Evolutionary conservation across 1,140 invertebrate species (phyloP).

Genomic region (Chironomus tepperi): DNA sequence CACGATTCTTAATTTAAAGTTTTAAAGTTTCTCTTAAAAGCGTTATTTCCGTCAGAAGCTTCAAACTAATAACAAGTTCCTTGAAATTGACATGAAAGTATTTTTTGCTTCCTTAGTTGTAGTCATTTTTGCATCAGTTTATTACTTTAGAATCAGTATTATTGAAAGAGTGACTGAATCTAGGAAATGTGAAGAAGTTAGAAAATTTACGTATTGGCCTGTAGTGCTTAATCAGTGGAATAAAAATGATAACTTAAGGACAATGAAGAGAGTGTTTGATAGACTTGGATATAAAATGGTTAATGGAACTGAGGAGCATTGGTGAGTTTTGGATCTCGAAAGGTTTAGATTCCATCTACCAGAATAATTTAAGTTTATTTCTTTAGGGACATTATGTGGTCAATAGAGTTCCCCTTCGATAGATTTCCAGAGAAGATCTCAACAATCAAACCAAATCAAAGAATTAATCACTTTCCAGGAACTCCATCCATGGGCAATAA

Average conservation of each 20-base stretch:
- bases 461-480: constrained; percentile 86
- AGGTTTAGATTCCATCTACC: too few relatives aligned
- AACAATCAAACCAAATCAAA: constrained; percentile 58
- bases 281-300: constrained; percentile 56
- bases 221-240: not conserved
- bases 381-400: constrained; percentile 63
- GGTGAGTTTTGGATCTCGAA: constrained; percentile 43
- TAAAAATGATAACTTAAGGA: constrained; percentile 48
- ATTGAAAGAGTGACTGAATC: too few relatives aligned
- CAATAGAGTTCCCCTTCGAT: constrained; percentile 80
- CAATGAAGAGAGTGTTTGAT: constrained; percentile 64
- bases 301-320: constrained; percentile 45
- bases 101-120: too few relatives aligned
- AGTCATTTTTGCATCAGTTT: too few relatives aligned
- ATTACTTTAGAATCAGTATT: too few relatives aligned
- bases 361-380: not conserved
- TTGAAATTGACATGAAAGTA: too few relatives aligned
- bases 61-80: too few relatives aligned
- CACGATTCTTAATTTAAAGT: too few relatives aligned
- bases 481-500: constrained; percentile 88
- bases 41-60: too few relatives aligned
- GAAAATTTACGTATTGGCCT: not conserved
- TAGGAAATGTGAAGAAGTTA: not conserved
- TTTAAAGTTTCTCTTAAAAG: too few relatives aligned
- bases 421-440: constrained; percentile 43